Conservation (phyloP, 2,888 invertebrate species). For the Ommatoiulus sabulosus region DNA sequence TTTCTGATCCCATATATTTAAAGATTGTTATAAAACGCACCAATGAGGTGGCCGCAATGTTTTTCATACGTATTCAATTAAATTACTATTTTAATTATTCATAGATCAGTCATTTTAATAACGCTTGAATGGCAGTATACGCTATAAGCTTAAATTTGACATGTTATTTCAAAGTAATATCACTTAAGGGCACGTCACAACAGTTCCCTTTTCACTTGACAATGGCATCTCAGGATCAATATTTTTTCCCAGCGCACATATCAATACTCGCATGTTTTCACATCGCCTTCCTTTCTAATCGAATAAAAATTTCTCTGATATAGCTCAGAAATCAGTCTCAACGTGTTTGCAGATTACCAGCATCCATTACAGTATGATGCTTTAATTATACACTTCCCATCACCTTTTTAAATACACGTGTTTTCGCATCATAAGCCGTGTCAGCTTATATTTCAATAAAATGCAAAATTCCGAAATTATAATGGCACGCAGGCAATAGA, state of each 20-base stretch:
- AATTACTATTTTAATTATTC: conserved; percentile 48
- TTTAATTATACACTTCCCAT: not conserved
- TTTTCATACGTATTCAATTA: conserved; percentile 40
- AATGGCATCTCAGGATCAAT: conserved; percentile 40
- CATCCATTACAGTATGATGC: not conserved
- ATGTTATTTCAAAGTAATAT: conserved; percentile 48
- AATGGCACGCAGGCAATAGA: too few species aligned
- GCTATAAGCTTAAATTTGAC: conserved; percentile 48
- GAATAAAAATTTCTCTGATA: not conserved
- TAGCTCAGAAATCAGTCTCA: not conserved
- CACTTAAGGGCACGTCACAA: conserved; percentile 48
- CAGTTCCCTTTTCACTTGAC: conserved; percentile 47
- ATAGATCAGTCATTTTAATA: conserved; percentile 48
- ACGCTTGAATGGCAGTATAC: conserved; percentile 46
- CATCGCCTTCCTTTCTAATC: not conserved
- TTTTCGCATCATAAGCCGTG: not conserved
- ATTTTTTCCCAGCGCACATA: conserved; percentile 1
- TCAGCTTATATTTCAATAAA: too few species aligned
- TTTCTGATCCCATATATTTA: conserved; percentile 42
- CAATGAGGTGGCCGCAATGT: not conserved
- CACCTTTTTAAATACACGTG: not conserved
- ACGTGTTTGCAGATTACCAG: not conserved
- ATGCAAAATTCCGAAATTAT: too few species aligned
- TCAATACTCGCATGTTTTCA: conserved; percentile 29
- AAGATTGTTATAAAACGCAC: conserved; percentile 18